Base-by-base conservation (phyloP, 2,113 vertebrate species). In the Neofelis nebulosa region DNA sequence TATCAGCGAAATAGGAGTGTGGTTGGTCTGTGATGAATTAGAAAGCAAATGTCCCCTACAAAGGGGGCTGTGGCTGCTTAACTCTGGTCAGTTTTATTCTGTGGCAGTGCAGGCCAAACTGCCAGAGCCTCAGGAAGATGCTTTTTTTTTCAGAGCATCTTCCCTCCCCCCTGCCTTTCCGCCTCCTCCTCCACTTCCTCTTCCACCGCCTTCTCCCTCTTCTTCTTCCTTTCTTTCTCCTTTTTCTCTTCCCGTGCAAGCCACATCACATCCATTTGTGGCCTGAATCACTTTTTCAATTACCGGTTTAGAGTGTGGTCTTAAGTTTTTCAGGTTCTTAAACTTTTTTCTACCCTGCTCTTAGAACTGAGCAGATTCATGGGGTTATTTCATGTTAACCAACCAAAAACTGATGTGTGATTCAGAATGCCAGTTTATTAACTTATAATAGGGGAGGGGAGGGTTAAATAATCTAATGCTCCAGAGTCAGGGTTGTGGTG, bases 311-410 rank as follows among this genome's bases (percentile, higher is more conserved):
- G 80, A 68, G 15, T 66, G 23, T 41, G 38, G 41, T 81, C 36
- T 97, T 91, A 95, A 61, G 23, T 65, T 91, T 94, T 89, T 82
- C 27, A 82, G 29, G 27, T 74, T 96, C 48, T 88, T 93, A 71
- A 87, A 29, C 33, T 23, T 86, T 68, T 94, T 89, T 71, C 38
- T 80, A 33, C 31, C 33, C 31, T 85, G 5, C 38, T 81, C 10
- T 95, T 83, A 82, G 55, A 90, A 76, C 41, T 19, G 69, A 92
- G 15, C 19, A 82, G 65, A 61, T 57, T 85, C 36, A 82, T 68
- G 14, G n/a, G 25, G 52, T 90, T 86, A 61, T 84, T 97, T 94
- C 38, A 61, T 94, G 52, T 52, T 97, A 52, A 79, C 33, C 55
- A 90, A 69, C 55, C 41, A 57, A 81, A 82, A 71, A 63, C 31